Percentiles rank a stretch among this genome's conserved stretches.
These are phyloP conservation scores for Tragelaphus eurycerus DNA, from an alignment of 2,797 vertebrate species.

Conservation along the genomic window DNA sequence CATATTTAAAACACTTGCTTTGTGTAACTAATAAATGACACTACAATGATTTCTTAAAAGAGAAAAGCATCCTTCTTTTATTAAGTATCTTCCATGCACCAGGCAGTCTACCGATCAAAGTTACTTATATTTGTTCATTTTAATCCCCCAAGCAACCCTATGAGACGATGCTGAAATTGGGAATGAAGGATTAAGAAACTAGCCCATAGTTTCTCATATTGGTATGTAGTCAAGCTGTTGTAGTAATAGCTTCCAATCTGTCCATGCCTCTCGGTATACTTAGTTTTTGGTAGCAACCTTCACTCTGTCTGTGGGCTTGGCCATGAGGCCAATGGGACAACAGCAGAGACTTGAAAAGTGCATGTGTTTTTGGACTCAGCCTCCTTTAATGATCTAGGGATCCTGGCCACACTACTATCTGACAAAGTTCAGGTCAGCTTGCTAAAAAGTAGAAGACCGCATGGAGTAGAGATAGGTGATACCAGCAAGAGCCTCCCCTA, in stretches of 20 bases:
- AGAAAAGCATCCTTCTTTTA: neutral
- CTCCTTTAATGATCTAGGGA: neutral
- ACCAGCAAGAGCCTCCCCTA: neutral
- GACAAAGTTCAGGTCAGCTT: neutral
- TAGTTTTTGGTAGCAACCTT: neutral
- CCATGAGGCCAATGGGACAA: neutral
- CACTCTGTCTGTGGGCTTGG: neutral
- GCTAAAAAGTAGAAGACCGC: neutral
- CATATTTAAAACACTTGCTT: slow-evolving; percentile 18
- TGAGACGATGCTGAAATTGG: neutral
- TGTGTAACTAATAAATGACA: neutral
- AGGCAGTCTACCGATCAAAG: neutral
- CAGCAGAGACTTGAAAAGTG: neutral
- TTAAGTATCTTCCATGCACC: neutral
- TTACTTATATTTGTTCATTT: neutral
- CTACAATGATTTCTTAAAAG: neutral
- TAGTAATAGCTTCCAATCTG: neutral
- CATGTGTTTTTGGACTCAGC: neutral
- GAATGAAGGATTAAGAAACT: neutral
- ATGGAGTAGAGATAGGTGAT: neutral
- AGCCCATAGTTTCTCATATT: neutral
- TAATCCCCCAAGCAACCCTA: neutral
- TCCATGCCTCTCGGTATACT: neutral
- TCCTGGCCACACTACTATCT: neutral
- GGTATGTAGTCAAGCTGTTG: neutral